A percentile compares a stretch with the other conserved stretches of the same genome.
phyloP scores from a whole-genome alignment of 2,888 invertebrate genomes.

The Microctonus brassicae region DNA sequence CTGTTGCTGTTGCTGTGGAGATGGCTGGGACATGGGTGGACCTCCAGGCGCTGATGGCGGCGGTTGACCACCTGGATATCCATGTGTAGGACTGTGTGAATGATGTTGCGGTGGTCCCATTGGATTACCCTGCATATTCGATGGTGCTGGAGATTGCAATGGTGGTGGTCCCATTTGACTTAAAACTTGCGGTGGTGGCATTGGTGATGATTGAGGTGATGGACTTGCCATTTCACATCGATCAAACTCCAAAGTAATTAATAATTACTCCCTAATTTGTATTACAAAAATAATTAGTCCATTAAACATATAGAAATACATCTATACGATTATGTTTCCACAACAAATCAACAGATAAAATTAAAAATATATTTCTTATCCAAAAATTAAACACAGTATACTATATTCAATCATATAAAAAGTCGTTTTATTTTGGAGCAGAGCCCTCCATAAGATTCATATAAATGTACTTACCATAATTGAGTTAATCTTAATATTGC shows the following conservation, averaged over 20 bases:
- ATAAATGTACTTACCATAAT: conserved; percentile 6
- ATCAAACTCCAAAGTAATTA: conserved; percentile 51
- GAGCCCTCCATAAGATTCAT: too few species aligned
- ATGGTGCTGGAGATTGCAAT: conserved; percentile 74
- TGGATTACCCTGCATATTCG: conserved; percentile 69
- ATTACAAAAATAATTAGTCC: background rate
- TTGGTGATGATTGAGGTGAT: conserved; percentile 86
- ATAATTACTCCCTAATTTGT: conserved; percentile 48
- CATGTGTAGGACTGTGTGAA: conserved; percentile 60
- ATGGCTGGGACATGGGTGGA: background rate
- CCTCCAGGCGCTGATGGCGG: conserved; percentile 26
- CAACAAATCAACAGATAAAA: too few species aligned
- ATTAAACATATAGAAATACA: too few species aligned
- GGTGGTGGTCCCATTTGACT: conserved; percentile 78
- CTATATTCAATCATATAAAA: too few species aligned
- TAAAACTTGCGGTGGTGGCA: conserved; percentile 89
- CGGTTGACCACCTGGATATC: conserved; percentile 51
- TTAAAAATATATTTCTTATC: too few species aligned
- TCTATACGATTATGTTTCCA: too few species aligned
- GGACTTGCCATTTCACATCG: conserved; percentile 80
- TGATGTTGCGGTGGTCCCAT: conserved; percentile 71
- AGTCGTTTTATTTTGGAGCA: background rate
- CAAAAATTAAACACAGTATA: too few species aligned
- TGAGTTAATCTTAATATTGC: background rate
- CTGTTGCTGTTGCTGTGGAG: conserved; percentile 52